Percentiles rank a stretch among this genome's conserved stretches.
These are phyloP conservation scores for Tortricodes alternella DNA, from an alignment of 2,888 invertebrate species.

Conservation along the genomic window DNA sequence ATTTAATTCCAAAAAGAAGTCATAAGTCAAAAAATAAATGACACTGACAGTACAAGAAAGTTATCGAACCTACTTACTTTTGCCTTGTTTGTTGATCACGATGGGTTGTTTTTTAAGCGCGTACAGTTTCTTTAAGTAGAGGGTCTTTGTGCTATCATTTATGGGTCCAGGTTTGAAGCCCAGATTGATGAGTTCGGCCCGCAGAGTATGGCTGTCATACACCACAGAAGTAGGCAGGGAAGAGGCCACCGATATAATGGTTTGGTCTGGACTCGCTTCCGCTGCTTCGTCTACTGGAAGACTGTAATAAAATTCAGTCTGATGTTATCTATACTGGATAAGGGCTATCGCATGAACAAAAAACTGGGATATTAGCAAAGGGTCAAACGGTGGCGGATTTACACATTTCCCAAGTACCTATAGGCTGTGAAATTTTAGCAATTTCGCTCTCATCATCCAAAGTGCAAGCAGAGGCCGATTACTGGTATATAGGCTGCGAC, in stretches of 20 bases:
- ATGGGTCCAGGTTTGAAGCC: constrained; percentile 92
- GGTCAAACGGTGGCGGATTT: no score
- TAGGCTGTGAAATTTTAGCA: no score
- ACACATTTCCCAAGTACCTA: no score
- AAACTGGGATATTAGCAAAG: no score
- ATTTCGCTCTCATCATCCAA: no score
- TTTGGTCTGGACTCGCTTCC: constrained; percentile 60
- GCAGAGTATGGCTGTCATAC: constrained; percentile 86
- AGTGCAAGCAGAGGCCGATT: no score
- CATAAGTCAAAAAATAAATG: constrained; percentile 19
- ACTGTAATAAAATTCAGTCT: constrained; percentile 47
- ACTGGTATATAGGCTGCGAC: no score
- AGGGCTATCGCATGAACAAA: no score
- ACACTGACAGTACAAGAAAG: constrained; percentile 16
- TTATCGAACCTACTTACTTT: constrained; percentile 48
- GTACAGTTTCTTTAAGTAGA: constrained; percentile 89
- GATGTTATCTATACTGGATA: no score
- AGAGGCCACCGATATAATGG: constrained; percentile 71
- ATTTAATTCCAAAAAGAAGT: constrained; percentile 4
- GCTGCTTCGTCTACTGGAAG: constrained; percentile 61
- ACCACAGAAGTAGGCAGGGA: constrained; percentile 84
- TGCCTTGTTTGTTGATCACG: constrained; percentile 45
- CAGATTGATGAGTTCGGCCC: constrained; percentile 84
- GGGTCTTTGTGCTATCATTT: constrained; percentile 87
- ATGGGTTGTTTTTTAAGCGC: constrained; percentile 76